phyloP scores from a whole-genome alignment of 1,140 invertebrate genomes.

The Spodoptera frugiperda region DNA sequence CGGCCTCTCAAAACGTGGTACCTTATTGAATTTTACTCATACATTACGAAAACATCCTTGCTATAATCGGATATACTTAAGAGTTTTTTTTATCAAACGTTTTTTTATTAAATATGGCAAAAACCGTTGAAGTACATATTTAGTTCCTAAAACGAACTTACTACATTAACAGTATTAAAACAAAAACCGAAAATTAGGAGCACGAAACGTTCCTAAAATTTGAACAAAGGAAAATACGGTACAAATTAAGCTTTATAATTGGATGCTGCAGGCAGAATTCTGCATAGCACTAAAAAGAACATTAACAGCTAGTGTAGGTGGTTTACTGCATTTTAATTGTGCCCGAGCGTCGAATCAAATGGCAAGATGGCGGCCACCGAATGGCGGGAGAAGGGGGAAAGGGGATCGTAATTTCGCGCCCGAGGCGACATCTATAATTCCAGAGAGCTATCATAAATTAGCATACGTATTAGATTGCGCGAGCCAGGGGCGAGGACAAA shows the following conservation, averaged over 20 bases:
- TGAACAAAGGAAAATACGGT: not conserved
- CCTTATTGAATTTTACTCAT: not conserved
- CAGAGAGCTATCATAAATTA: slow-evolving; percentile 79
- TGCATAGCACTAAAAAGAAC: slow-evolving; percentile 49
- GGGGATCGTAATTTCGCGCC: slow-evolving; percentile 75
- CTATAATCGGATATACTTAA: not conserved
- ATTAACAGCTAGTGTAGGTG: slow-evolving; percentile 52
- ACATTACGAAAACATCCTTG: not conserved
- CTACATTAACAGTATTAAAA: not conserved
- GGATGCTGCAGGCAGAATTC: slow-evolving; percentile 13
- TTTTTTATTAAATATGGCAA: too few relatives aligned
- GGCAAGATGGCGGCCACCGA: slow-evolving; percentile 71
- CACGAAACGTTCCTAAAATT: not conserved
- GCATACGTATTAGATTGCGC: slow-evolving; percentile 81
- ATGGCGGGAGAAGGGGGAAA: slow-evolving; percentile 51
- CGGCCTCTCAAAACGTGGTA: not conserved
- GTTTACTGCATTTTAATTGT: slow-evolving; percentile 67
- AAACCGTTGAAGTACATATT: too few relatives aligned
- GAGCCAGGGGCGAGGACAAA: slow-evolving; percentile 61
- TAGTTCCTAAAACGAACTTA: not conserved
- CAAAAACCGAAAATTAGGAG: not conserved
- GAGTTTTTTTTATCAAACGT: not conserved
- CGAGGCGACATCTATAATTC: slow-evolving; percentile 81
- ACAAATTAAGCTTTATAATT: slow-evolving; percentile 8
- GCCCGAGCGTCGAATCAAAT: slow-evolving; percentile 66